Evolutionary conservation across 2,113 vertebrate genomes (phyloP).

Genomic region (Paratilapia polleni): DNA sequence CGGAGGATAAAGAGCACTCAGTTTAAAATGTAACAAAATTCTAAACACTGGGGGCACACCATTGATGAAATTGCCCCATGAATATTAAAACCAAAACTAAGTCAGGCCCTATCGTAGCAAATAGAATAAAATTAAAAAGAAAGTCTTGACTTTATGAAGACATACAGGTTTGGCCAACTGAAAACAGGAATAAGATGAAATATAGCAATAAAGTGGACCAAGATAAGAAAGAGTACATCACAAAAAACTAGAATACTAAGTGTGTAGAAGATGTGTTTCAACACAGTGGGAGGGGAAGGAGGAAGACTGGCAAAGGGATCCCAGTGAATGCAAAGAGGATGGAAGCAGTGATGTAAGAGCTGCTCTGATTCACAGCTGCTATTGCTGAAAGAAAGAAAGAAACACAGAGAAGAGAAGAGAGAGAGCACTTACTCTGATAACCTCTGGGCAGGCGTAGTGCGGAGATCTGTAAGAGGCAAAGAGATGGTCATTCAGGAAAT

Average conservation of each 20-base stretch:
- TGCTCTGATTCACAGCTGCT: conserved; percentile 14
- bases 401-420: background rate
- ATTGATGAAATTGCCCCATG: accelerated
- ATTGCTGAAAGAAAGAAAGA: conserved; percentile 25
- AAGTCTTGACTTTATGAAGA: background rate
- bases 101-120: background rate
- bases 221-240: background rate
- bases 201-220: background rate
- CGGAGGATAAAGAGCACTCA: background rate
- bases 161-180: background rate
- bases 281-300: background rate
- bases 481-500: background rate
- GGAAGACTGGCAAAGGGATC: background rate
- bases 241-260: background rate
- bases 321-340: background rate
- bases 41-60: background rate
- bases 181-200: background rate
- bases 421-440: conserved; percentile 92
- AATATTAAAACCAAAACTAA: background rate
- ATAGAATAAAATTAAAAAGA: background rate
- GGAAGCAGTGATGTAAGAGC: conserved; percentile 38
- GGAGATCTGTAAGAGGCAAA: conserved; percentile 86
- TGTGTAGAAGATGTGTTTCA: background rate
- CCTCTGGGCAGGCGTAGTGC: conserved; percentile 98
- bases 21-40: no score